These are phyloP conservation scores for Pocillopora meandrina DNA, from an alignment of 92 coral and sea anemone genomes.

Conservation along the genomic window DNA sequence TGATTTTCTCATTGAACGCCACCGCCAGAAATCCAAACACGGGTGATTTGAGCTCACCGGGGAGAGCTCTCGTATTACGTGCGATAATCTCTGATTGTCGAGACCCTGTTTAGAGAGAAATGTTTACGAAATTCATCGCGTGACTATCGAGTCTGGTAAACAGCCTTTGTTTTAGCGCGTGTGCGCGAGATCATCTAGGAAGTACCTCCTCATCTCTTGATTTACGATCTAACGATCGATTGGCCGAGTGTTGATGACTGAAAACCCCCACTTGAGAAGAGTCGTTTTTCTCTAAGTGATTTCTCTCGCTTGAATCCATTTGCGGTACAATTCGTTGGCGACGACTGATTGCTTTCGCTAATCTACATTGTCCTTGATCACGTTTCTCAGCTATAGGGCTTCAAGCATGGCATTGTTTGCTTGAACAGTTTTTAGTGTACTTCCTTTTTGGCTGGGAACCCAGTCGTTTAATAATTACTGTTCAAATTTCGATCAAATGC, in stretches of 20 bases:
- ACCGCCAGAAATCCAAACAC: neutral
- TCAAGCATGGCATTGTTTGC: too few relatives aligned
- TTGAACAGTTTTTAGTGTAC: too few relatives aligned
- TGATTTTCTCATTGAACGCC: neutral
- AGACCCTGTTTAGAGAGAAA: slow-evolving; percentile 14
- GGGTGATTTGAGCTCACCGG: neutral
- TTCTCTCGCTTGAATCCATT: neutral
- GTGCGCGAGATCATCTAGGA: slow-evolving; percentile 18
- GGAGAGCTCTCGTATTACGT: slow-evolving; percentile 18
- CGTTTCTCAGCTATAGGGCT: too few relatives aligned
- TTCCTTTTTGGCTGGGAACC: too few relatives aligned
- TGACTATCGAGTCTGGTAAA: slow-evolving; percentile 29
- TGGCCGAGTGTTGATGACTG: slow-evolving; percentile 3
- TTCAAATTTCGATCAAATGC: neutral
- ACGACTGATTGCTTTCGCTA: neutral
- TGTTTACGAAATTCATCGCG: slow-evolving; percentile 25
- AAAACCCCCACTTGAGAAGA: slow-evolving; percentile 3
- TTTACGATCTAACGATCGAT: slow-evolving; percentile 21
- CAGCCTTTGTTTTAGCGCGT: slow-evolving; percentile 14
- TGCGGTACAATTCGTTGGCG: neutral
- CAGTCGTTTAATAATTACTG: neutral
- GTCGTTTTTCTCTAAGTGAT: neutral
- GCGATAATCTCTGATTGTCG: slow-evolving; percentile 6
- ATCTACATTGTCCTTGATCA: too few relatives aligned
- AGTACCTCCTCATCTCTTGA: slow-evolving; percentile 14